Percentiles rank a stretch among this genome's conserved stretches.
Conservation (phyloP, 2,113 vertebrate species). For the Brachyistius frenatus region DNA sequence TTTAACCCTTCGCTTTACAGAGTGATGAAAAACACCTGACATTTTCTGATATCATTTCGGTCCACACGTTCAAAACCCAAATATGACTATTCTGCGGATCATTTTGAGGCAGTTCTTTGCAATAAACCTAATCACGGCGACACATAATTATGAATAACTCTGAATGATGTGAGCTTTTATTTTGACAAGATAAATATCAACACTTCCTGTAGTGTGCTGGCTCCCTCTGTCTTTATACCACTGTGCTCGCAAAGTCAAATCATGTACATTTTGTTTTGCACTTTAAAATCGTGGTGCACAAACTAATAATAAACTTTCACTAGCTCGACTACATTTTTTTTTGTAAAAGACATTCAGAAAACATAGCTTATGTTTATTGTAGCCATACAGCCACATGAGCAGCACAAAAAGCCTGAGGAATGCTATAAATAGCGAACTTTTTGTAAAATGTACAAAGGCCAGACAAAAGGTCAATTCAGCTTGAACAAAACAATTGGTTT, state of each 20-base stretch:
- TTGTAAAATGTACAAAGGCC: slow-evolving; percentile 34
- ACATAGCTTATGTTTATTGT: no score
- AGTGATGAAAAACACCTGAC: neutral
- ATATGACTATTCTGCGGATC: neutral
- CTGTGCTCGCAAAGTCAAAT: neutral
- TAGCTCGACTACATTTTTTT: neutral
- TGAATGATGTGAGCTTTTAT: slow-evolving; percentile 32
- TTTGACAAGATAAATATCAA: slow-evolving; percentile 10
- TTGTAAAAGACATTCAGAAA: neutral
- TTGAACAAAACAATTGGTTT: neutral
- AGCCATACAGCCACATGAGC: neutral
- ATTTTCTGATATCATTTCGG: neutral
- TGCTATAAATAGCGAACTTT: slow-evolving; percentile 23
- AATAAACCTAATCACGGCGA: rapidly evolving
- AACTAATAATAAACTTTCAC: neutral
- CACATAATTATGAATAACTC: neutral
- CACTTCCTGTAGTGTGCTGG: slow-evolving; percentile 9
- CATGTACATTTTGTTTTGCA: neutral
- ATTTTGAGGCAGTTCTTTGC: neutral
- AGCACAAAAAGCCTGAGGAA: neutral
- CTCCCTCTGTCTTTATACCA: neutral
- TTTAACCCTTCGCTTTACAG: neutral
- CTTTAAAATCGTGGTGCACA: neutral
- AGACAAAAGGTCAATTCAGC: slow-evolving; percentile 24
- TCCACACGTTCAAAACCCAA: neutral